phyloP scores from a whole-genome alignment of 2,888 invertebrate genomes.

The Tenthredo distinguenda region DNA sequence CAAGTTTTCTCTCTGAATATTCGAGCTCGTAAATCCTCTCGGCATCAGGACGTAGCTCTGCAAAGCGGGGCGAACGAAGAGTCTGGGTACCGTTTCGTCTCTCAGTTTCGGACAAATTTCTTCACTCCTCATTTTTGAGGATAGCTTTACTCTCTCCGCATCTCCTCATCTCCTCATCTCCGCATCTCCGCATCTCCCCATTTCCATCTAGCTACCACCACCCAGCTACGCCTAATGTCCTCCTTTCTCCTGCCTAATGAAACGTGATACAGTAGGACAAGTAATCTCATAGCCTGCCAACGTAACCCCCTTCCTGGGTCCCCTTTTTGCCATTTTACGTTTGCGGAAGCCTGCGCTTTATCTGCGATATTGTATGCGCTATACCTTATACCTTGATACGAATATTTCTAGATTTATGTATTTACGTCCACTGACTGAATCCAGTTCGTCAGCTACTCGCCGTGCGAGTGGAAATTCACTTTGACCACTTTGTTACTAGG shows the following conservation, averaged over 20 bases:
- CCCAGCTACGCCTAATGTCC: constrained; percentile 28
- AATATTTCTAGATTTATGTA: background rate
- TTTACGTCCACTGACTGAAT: background rate
- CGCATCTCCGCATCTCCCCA: background rate
- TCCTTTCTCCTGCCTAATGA: constrained; percentile 44
- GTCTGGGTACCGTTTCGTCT: background rate
- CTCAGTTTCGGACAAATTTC: constrained; percentile 27
- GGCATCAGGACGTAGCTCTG: background rate
- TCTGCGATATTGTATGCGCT: background rate
- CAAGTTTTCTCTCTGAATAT: background rate
- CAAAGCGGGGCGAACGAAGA: background rate
- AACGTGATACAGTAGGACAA: constrained; percentile 46
- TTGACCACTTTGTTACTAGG: background rate
- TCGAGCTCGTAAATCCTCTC: constrained; percentile 23
- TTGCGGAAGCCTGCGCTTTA: background rate
- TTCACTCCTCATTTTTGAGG: constrained; percentile 29
- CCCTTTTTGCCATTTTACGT: constrained; percentile 1
- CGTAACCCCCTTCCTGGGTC: constrained; percentile 15
- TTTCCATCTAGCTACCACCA: background rate
- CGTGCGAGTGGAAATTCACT: background rate
- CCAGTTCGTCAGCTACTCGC: background rate
- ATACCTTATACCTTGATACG: background rate
- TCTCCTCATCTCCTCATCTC: background rate
- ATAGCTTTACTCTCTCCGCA: constrained; percentile 3
- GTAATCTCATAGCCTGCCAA: constrained; percentile 37